phyloP scores from a whole-genome alignment of 2,888 invertebrate species.

The Lepetodrilus schrolli region DNA sequence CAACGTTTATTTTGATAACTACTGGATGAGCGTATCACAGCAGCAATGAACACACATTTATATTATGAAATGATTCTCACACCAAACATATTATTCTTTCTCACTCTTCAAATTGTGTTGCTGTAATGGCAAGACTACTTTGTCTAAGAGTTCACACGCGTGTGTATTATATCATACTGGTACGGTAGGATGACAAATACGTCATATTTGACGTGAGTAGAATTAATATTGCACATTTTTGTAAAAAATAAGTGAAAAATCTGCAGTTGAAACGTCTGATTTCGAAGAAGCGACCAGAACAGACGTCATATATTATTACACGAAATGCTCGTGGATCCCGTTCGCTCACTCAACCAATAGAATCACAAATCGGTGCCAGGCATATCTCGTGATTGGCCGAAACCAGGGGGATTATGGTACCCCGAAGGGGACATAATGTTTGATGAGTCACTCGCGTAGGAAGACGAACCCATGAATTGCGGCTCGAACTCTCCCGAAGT shows the following conservation, averaged over 20 bases:
- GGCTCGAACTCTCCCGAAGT: background rate
- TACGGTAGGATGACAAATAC: background rate
- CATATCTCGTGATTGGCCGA: background rate
- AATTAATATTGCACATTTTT: too few relatives aligned
- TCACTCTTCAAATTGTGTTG: background rate
- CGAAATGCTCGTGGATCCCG: background rate
- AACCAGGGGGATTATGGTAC: conserved; percentile 18
- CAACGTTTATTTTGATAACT: conserved; percentile 1
- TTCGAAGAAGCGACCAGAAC: too few relatives aligned
- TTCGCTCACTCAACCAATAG: background rate
- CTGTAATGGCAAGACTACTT: background rate
- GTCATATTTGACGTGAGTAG: background rate
- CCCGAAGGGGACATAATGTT: conserved; percentile 20
- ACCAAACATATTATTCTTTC: conserved; percentile 14
- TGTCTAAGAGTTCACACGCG: background rate
- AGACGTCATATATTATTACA: too few relatives aligned
- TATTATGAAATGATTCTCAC: background rate
- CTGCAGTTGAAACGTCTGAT: too few relatives aligned
- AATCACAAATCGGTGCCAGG: conserved; percentile 34
- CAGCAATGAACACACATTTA: conserved; percentile 6
- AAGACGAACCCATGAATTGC: conserved; percentile 19
- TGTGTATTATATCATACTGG: background rate
- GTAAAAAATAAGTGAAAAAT: too few relatives aligned
- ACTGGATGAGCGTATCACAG: background rate
- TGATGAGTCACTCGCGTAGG: conserved; percentile 28